Conservation (phyloP, 2,888 invertebrate genomes). For the Drosophila nigricruria region DNA sequence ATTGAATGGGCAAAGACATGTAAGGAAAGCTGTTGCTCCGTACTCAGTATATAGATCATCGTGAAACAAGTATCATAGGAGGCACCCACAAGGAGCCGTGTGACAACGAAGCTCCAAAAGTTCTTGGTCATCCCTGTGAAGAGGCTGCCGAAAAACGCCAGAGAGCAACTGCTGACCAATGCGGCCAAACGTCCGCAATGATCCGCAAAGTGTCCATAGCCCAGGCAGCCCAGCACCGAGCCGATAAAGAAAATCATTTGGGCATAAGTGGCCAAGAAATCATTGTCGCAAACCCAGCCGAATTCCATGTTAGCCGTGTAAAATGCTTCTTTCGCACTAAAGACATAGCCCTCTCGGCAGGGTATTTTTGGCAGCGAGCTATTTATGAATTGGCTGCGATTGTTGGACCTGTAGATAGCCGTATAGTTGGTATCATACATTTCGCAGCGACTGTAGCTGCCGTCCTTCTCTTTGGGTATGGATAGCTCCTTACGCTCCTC, state of each 20-base stretch:
- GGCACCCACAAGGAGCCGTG: conserved; percentile 93
- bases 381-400: conserved; percentile 86
- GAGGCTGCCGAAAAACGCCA: conserved; percentile 90
- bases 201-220: conserved; percentile 94
- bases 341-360: conserved; percentile 92
- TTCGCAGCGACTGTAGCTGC: conserved; percentile 88
- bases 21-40: conserved; percentile 70
- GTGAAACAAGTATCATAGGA: conserved; percentile 95
- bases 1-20: background rate
- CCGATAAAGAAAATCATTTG: conserved; percentile 94
- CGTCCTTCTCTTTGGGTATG: conserved; percentile 87
- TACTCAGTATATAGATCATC: conserved; percentile 96
- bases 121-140: conserved; percentile 89
- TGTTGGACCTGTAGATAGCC: conserved; percentile 86
- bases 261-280: conserved; percentile 90
- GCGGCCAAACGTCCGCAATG: conserved; percentile 93
- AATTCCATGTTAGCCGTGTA: conserved; percentile 92
- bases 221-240: conserved; percentile 92
- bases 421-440: conserved; percentile 91
- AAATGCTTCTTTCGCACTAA: conserved; percentile 91
- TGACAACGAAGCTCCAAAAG: conserved; percentile 90
- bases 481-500: conserved; percentile 89
- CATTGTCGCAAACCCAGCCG: conserved; percentile 93
- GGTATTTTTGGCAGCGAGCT: conserved; percentile 88
- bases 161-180: conserved; percentile 90